These are phyloP conservation scores for Catostomus latipinnis DNA, from an alignment of 2,797 vertebrate genomes.

Conservation along the genomic window DNA sequence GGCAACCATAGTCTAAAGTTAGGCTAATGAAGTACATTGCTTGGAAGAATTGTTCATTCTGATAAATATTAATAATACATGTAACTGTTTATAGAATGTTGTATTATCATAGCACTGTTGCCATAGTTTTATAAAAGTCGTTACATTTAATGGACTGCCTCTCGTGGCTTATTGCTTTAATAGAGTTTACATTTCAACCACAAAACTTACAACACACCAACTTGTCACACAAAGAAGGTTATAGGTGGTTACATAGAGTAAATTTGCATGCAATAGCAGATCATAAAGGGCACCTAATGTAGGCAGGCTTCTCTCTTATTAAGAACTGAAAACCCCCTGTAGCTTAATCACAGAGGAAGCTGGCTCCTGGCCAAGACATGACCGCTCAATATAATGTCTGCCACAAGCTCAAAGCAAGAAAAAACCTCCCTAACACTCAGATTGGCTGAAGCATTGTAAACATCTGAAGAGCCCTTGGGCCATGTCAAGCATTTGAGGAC, in stretches of 20 bases:
- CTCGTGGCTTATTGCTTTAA: not conserved
- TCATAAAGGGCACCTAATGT: not conserved
- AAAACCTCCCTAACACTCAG: not conserved
- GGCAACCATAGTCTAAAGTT: no score
- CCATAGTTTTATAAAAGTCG: no score
- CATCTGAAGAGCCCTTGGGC: not conserved
- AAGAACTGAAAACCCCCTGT: not conserved
- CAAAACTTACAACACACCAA: not conserved
- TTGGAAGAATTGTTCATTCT: no score
- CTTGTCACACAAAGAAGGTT: not conserved
- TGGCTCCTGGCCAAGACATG: not conserved
- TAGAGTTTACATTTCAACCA: not conserved
- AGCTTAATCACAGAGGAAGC: not conserved
- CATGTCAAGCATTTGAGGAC: constrained; percentile 1
- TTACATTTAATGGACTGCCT: no score
- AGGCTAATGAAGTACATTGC: no score
- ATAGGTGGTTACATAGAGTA: not conserved
- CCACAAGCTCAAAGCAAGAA: constrained; percentile 4
- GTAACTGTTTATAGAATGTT: no score
- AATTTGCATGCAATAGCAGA: not conserved
- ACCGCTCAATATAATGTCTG: not conserved
- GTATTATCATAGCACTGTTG: no score
- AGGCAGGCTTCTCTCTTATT: not conserved
- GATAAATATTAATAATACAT: no score
- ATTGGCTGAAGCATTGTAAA: constrained; percentile 22